Evolutionary conservation across 2,797 vertebrate genomes (phyloP).

Genomic region (Lateolabrax maculatus): DNA sequence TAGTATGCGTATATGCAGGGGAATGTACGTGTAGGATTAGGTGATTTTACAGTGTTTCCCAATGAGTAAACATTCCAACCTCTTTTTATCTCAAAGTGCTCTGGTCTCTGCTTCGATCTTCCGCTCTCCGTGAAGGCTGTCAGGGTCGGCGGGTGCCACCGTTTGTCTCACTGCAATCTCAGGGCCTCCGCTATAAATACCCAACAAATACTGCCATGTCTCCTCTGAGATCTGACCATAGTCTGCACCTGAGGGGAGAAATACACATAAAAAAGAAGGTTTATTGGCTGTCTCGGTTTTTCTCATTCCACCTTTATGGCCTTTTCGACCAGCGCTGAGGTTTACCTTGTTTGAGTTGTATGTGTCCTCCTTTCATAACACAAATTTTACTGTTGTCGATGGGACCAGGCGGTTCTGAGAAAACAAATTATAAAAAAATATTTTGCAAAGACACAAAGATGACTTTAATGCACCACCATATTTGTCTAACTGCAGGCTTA

Average conservation of each 20-base stretch:
- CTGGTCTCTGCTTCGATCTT: slow-evolving; percentile 98
- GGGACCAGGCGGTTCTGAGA: slow-evolving; percentile 92
- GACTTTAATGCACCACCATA: neutral
- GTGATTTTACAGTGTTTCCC: neutral
- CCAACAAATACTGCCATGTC: slow-evolving; percentile 94
- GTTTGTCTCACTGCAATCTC: slow-evolving; percentile 96
- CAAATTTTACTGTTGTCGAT: slow-evolving; percentile 98
- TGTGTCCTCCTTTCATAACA: slow-evolving; percentile 92
- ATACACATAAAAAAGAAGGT: neutral
- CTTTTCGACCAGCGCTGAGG: neutral
- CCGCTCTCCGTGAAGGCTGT: slow-evolving; percentile 91
- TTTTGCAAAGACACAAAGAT: neutral
- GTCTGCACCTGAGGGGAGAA: slow-evolving; percentile 89
- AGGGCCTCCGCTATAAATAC: slow-evolving; percentile 93
- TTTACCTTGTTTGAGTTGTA: slow-evolving; percentile 96
- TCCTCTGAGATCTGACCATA: slow-evolving; percentile 99
- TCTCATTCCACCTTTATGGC: neutral
- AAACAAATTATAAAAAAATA: neutral
- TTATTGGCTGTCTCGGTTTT: neutral
- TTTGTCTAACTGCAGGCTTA: slow-evolving; percentile 12
- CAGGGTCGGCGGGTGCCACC: slow-evolving; percentile 86
- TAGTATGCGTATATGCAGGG: too few species aligned
- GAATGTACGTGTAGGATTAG: neutral
- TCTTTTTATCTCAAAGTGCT: slow-evolving; percentile 86
- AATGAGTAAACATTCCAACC: slow-evolving; percentile 45